phyloP scores from a whole-genome alignment of 1,140 invertebrate species.

The Cydia strobilella region DNA sequence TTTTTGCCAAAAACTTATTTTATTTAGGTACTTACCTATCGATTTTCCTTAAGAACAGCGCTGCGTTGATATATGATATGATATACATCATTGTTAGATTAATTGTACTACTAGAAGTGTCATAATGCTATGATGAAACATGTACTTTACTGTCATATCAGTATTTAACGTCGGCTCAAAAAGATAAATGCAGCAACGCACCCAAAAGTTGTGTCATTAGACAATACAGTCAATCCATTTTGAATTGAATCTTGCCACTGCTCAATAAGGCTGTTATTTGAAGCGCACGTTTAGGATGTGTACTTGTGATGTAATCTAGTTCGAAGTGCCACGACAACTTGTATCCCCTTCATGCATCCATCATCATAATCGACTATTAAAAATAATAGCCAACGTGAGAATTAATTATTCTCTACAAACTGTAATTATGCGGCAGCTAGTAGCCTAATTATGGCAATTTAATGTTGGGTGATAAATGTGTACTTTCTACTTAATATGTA shows the following conservation, averaged over 20 bases:
- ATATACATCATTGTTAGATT: background rate
- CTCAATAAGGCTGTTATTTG: background rate
- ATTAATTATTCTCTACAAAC: slow-evolving; percentile 24
- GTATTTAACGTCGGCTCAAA: background rate
- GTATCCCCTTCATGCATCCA: slow-evolving; percentile 17
- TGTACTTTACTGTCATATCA: background rate
- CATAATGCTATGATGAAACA: background rate
- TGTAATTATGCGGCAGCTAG: slow-evolving; percentile 25
- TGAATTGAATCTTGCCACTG: background rate
- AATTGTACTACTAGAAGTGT: background rate
- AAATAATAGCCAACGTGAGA: slow-evolving; percentile 3
- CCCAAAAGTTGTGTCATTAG: background rate
- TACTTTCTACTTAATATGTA: slow-evolving; percentile 17
- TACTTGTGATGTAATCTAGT: background rate
- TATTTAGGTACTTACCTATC: too few relatives aligned
- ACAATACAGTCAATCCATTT: background rate
- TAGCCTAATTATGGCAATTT: slow-evolving; percentile 24
- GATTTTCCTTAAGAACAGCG: too few relatives aligned
- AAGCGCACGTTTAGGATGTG: background rate
- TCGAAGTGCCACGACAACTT: slow-evolving; percentile 22
- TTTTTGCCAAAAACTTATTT: too few relatives aligned
- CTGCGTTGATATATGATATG: too few relatives aligned
- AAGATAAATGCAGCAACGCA: background rate
- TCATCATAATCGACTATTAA: slow-evolving; percentile 22
- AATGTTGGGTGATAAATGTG: slow-evolving; percentile 26